Evolutionary conservation across 2,797 vertebrate genomes (phyloP).

Genomic region (Gorsachius magnificus): DNA sequence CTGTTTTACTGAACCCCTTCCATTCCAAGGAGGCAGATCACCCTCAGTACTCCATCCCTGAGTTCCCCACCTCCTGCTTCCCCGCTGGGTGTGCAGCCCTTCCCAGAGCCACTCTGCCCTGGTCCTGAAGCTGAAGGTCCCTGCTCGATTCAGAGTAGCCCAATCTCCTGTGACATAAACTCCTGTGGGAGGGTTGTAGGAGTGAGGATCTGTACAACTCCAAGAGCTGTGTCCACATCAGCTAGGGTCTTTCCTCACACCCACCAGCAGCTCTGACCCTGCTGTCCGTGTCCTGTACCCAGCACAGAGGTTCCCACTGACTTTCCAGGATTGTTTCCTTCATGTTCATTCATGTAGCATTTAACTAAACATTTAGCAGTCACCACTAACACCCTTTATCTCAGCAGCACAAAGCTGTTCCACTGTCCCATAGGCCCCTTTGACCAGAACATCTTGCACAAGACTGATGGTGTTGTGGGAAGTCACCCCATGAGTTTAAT

Average conservation of each 20-base stretch:
- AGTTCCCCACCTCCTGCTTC: not conserved
- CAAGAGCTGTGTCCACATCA: not conserved
- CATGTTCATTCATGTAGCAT: not conserved
- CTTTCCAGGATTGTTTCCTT: not conserved
- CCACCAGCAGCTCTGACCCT: not conserved
- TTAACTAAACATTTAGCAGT: not conserved
- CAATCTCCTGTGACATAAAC: not conserved
- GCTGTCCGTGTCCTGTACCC: not conserved
- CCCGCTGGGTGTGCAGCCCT: rapidly evolving
- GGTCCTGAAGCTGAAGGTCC: not conserved
- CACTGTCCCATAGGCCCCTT: not conserved
- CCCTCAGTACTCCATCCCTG: not conserved
- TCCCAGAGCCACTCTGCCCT: not conserved
- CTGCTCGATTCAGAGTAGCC: not conserved
- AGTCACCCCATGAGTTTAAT: not conserved
- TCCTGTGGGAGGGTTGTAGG: not conserved
- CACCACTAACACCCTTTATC: not conserved
- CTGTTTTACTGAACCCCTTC: not conserved
- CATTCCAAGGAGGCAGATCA: not conserved
- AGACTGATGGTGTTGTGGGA: not conserved
- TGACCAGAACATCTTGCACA: not conserved
- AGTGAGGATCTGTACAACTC: not conserved
- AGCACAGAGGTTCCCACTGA: not conserved
- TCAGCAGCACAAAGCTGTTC: not conserved
- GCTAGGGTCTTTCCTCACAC: not conserved